A percentile compares a stretch with the other conserved stretches of the same genome.
Evolutionary conservation across 2,113 vertebrate species (phyloP).

Genomic region (Leucoraja erinaceus): DNA sequence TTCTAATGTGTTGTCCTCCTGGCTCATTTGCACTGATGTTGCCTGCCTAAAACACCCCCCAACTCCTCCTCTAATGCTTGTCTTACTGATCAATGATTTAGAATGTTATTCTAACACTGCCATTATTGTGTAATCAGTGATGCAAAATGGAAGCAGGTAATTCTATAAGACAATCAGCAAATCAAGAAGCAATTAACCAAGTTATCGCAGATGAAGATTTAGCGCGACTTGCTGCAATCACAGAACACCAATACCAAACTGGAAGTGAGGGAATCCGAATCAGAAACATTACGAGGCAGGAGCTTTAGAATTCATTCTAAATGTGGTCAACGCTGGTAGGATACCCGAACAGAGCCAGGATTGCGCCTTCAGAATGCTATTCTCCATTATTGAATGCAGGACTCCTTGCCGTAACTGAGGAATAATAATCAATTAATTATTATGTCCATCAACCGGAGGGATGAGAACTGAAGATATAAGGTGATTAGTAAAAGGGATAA

Average conservation of each 20-base stretch:
- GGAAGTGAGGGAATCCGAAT: not conserved
- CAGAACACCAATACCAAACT: not conserved
- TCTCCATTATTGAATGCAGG: not conserved
- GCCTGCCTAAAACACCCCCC: not conserved
- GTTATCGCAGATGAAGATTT: not conserved
- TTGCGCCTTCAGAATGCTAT: not conserved
- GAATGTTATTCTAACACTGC: not conserved
- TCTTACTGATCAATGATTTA: not conserved
- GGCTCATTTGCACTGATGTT: not conserved
- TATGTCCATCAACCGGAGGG: too few species aligned
- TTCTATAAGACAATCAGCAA: not conserved
- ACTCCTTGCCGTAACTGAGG: not conserved
- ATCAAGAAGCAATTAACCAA: not conserved
- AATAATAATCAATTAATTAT: not conserved
- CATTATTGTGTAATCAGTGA: not conserved
- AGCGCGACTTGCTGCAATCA: not conserved
- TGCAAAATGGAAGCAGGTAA: slow-evolving; percentile 14
- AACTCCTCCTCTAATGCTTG: not conserved
- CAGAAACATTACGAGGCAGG: not conserved
- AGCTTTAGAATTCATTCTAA: not conserved
- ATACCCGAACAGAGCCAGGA: not conserved
- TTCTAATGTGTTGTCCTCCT: not conserved
- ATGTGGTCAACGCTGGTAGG: not conserved
- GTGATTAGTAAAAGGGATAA: too few species aligned
- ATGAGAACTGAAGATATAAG: too few species aligned